phyloP scores from a whole-genome alignment of 2,113 vertebrate genomes.

The Microcebus murinus region DNA sequence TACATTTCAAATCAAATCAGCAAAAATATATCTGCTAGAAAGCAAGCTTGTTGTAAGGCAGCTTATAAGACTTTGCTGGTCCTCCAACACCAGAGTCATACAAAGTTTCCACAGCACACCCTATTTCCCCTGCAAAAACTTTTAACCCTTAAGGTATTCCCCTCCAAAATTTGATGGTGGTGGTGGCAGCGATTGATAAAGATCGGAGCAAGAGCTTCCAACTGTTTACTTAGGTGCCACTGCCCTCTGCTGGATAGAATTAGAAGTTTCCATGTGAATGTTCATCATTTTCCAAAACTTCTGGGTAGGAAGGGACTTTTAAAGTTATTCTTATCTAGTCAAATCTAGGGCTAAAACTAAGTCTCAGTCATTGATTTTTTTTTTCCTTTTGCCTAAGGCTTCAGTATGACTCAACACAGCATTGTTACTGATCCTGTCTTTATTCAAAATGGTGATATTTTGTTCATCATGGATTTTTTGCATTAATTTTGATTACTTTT shows the following conservation, averaged over 20 bases:
- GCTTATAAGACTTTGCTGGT: not conserved
- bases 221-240: slow-evolving; percentile 58
- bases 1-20: slow-evolving; percentile 46
- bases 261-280: not conserved
- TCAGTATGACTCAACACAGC: not conserved
- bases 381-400: not conserved
- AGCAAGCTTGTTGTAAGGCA: not conserved
- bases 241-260: slow-evolving; percentile 73
- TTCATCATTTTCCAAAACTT: not conserved
- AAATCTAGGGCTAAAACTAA: not conserved
- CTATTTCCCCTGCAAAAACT: not conserved
- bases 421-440: not conserved
- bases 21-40: slow-evolving; percentile 17
- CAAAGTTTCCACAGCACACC: not conserved
- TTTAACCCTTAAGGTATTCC: not conserved
- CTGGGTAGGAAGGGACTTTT: not conserved
- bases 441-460: not conserved
- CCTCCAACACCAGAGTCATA: not conserved
- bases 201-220: not conserved
- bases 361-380: not conserved
- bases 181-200: not conserved
- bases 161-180: not conserved
- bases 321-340: not conserved
- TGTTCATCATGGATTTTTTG: not conserved
- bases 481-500: not conserved